Evolutionary conservation across 2,113 vertebrate genomes (phyloP).

Genomic region (Rhinoptilus africanus): DNA sequence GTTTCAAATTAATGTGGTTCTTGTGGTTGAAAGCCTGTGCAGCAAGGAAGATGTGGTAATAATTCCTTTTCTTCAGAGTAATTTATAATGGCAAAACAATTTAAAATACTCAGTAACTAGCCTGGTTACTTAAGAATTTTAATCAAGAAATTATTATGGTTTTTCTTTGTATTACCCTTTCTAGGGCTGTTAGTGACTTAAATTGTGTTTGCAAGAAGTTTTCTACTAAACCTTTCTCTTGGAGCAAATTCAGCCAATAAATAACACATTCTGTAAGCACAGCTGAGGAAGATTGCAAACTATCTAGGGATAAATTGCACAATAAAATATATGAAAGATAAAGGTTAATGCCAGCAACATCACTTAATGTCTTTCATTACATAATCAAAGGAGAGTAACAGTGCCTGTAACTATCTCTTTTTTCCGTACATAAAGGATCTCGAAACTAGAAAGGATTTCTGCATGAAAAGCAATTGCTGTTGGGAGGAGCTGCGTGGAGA

Average conservation of each 20-base stretch:
- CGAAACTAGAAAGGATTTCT: conserved; percentile 1
- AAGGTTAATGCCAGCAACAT: conserved; percentile 51
- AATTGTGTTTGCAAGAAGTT: conserved; percentile 14
- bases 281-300: conserved; percentile 26
- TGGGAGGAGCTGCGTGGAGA: conserved; percentile 6
- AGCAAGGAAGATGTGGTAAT: conserved; percentile 49
- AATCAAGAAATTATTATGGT: conserved; percentile 42
- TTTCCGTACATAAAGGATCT: conserved; percentile 1
- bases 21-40: conserved; percentile 49
- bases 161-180: conserved; percentile 25
- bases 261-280: conserved; percentile 29
- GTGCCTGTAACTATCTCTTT: conserved; percentile 1
- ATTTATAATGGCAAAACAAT: conserved; percentile 48
- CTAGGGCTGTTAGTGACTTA: not conserved
- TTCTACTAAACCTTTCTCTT: conserved; percentile 18
- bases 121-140: conserved; percentile 48
- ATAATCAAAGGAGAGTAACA: conserved; percentile 28
- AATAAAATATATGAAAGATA: conserved; percentile 37
- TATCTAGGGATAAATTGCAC: conserved; percentile 42
- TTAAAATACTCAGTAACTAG: conserved; percentile 25
- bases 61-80: conserved; percentile 39
- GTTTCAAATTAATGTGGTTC: conserved; percentile 55
- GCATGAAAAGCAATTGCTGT: not conserved
- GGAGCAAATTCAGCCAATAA: conserved; percentile 28
- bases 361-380: conserved; percentile 42